Conservation (phyloP, 2,113 vertebrate species). For the Festucalex cinctus region DNA sequence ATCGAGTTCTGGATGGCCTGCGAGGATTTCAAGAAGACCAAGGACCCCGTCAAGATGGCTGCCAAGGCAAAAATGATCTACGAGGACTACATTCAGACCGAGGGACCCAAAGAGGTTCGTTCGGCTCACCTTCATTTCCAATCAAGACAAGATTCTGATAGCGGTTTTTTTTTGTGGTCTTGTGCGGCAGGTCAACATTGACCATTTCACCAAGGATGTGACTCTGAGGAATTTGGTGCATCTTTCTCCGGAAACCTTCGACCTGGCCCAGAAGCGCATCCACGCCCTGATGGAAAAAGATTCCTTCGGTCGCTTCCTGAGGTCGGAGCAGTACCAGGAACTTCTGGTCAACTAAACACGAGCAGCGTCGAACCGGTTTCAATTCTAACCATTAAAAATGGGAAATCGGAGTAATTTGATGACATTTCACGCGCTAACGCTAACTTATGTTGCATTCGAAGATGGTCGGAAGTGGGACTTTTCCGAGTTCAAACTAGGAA, state of each 20-base stretch:
- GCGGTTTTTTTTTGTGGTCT: too few relatives aligned
- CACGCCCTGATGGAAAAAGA: conserved; percentile 96
- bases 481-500: too few relatives aligned
- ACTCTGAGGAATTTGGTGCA: conserved; percentile 90
- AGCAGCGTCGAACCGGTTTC: too few relatives aligned
- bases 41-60: conserved; percentile 78
- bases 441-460: too few relatives aligned
- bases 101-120: conserved; percentile 95
- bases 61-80: conserved; percentile 91
- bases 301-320: conserved; percentile 89
- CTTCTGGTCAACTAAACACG: conserved; percentile 67
- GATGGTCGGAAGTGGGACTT: too few relatives aligned
- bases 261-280: conserved; percentile 90
- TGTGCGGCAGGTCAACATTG: conserved; percentile 87
- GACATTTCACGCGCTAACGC: too few relatives aligned
- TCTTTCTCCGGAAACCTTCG: conserved; percentile 82
- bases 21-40: conserved; percentile 91
- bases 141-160: too few relatives aligned
- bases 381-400: too few relatives aligned
- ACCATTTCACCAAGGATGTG: conserved; percentile 90
- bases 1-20: conserved; percentile 92
- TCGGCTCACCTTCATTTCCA: conserved; percentile 31
- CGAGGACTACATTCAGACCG: conserved; percentile 88
- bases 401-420: too few relatives aligned
- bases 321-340: conserved; percentile 85